phyloP scores from a whole-genome alignment of 1,140 invertebrate genomes.

The Cydia pomonella region DNA sequence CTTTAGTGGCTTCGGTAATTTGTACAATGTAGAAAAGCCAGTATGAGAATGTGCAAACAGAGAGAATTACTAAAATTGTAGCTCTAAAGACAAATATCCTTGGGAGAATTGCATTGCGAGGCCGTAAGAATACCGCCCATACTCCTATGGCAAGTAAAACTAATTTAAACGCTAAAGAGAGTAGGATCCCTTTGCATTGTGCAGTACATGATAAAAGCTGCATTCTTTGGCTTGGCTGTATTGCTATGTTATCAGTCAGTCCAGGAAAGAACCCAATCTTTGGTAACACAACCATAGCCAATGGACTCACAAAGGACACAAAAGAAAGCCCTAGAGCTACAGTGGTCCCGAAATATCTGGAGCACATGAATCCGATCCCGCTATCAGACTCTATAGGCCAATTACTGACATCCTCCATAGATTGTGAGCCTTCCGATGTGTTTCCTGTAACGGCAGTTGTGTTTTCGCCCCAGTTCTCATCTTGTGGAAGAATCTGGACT shows the following conservation, averaged over 20 bases:
- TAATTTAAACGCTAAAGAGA: conserved; percentile 95
- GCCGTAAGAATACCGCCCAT: conserved; percentile 93
- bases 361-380: conserved; percentile 87
- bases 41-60: conserved; percentile 96
- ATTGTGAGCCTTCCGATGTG: conserved; percentile 96
- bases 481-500: conserved; percentile 95
- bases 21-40: conserved; percentile 99
- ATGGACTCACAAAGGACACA: conserved; percentile 93
- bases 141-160: conserved; percentile 94
- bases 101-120: conserved; percentile 92
- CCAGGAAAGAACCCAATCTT: conserved; percentile 91
- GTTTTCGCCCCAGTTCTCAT: conserved; percentile 99
- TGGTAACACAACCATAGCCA: conserved; percentile 96
- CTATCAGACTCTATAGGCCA: conserved; percentile 89
- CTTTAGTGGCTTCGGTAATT: conserved; percentile 89
- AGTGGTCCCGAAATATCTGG: conserved; percentile 89
- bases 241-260: conserved; percentile 72
- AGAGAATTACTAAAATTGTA: conserved; percentile 92
- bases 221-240: conserved; percentile 74
- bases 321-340: conserved; percentile 89
- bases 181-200: conserved; percentile 91
- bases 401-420: conserved; percentile 93
- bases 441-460: conserved; percentile 98
- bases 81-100: conserved; percentile 95
- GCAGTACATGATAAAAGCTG: conserved; percentile 72